Conservation (phyloP, 2,797 vertebrate genomes). For the Margarornis squamiger region DNA sequence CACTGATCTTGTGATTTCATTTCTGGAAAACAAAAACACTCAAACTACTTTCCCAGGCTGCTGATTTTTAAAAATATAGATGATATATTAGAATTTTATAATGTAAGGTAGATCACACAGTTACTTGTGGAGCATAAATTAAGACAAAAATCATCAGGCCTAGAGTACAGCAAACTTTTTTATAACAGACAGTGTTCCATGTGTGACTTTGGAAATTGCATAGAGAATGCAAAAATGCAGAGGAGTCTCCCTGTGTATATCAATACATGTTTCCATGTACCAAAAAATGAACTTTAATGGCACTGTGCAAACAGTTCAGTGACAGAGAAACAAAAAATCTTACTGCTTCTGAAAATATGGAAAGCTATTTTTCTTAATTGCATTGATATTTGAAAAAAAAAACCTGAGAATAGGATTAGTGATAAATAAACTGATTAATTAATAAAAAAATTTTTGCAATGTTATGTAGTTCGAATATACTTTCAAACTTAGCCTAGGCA, state of each 20-base stretch:
- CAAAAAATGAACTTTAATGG: not conserved
- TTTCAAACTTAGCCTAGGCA: not conserved
- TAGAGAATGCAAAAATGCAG: not conserved
- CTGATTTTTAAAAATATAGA: not conserved
- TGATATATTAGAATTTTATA: not conserved
- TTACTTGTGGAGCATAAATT: not conserved
- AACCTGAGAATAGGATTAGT: not conserved
- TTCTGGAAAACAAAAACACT: not conserved
- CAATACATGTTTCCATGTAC: not conserved
- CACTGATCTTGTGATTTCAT: not conserved
- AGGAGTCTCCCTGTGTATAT: not conserved
- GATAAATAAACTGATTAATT: not conserved
- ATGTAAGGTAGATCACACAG: not conserved
- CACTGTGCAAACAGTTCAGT: not conserved
- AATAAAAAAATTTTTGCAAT: rapidly evolving
- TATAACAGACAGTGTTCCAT: not conserved
- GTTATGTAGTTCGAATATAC: not conserved
- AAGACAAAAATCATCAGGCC: not conserved
- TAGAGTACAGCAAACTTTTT: not conserved
- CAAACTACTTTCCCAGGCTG: not conserved
- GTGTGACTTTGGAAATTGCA: not conserved
- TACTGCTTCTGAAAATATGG: not conserved
- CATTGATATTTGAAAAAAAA: not conserved
- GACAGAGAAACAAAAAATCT: not conserved
- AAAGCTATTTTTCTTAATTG: not conserved